These are phyloP conservation scores for Tychaedon coryphoeus DNA, from an alignment of 2,113 vertebrate genomes.

Conservation along the genomic window DNA sequence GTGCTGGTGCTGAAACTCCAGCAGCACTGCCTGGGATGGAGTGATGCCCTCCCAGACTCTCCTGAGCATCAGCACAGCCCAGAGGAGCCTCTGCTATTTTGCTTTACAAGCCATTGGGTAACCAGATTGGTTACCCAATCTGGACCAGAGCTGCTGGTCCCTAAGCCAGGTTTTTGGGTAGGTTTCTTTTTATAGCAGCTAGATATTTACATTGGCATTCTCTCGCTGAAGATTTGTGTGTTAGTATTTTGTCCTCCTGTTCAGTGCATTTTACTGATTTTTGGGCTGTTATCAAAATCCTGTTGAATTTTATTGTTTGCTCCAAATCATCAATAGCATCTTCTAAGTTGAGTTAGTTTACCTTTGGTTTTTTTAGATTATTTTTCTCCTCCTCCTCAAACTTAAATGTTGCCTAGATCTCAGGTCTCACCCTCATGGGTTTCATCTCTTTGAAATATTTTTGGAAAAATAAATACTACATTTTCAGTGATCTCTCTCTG, in stretches of 20 bases:
- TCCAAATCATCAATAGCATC: neutral
- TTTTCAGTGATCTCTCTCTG: neutral
- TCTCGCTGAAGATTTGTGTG: neutral
- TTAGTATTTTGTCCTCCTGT: neutral
- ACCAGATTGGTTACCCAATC: neutral
- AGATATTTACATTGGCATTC: neutral
- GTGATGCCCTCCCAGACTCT: neutral
- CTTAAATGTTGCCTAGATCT: neutral
- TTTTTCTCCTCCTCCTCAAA: rapidly evolving
- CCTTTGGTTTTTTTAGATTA: neutral
- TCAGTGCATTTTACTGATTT: neutral
- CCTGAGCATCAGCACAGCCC: neutral
- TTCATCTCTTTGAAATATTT: neutral
- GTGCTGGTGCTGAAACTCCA: neutral
- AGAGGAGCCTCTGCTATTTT: neutral
- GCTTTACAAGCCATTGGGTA: neutral
- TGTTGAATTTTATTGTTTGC: neutral
- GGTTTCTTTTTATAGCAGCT: neutral
- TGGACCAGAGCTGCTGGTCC: neutral
- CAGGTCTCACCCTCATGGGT: neutral
- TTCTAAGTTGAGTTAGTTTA: neutral
- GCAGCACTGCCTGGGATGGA: rapidly evolving
- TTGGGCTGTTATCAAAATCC: neutral
- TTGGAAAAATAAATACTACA: neutral
- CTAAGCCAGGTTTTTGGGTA: neutral